phyloP scores from a whole-genome alignment of 2,888 invertebrate species.

The Ariolimax columbianus region DNA sequence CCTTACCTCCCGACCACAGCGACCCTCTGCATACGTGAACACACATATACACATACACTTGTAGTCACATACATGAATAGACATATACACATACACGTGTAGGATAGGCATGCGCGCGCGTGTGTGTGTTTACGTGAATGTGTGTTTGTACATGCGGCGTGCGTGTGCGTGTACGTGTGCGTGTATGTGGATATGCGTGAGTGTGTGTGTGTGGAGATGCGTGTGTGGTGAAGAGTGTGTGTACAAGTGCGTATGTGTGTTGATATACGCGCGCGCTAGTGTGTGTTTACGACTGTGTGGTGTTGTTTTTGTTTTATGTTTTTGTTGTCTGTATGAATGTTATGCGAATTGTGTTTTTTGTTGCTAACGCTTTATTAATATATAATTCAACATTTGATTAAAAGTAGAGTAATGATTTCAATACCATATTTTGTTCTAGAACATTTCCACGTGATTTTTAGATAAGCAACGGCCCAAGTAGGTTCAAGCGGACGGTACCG shows the following conservation, averaged over 20 bases:
- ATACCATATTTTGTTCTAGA: not conserved
- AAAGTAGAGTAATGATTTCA: too few species aligned
- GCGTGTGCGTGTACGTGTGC: not conserved
- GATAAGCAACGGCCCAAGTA: not conserved
- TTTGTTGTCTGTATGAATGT: too few species aligned
- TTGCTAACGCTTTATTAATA: too few species aligned
- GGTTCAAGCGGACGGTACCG: not conserved
- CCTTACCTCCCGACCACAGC: too few species aligned
- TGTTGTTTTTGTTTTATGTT: not conserved
- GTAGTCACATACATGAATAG: too few species aligned
- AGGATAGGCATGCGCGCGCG: not conserved
- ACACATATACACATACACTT: too few species aligned
- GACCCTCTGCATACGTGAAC: too few species aligned
- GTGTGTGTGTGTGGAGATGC: not conserved
- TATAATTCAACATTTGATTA: too few species aligned
- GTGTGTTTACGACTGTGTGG: not conserved
- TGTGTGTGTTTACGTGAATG: not conserved
- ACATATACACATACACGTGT: too few species aligned
- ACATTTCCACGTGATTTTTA: not conserved
- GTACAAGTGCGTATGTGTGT: not conserved
- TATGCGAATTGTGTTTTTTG: too few species aligned
- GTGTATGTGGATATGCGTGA: not conserved
- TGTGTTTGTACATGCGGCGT: not conserved
- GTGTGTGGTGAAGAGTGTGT: not conserved
- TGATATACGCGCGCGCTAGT: not conserved